Conservation (phyloP, 2,888 invertebrate species). For the Selenia dentaria region DNA sequence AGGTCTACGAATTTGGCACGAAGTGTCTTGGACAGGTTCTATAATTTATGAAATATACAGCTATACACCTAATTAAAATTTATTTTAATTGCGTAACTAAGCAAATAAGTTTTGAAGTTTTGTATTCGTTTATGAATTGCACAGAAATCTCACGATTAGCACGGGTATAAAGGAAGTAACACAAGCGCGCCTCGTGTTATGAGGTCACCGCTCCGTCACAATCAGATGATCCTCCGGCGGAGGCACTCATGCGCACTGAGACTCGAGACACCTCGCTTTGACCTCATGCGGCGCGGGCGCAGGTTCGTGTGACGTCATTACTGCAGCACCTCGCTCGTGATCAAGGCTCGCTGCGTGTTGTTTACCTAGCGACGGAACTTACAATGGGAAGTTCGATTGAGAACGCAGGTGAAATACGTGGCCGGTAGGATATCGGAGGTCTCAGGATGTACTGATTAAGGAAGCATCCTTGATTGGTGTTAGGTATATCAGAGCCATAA, state of each 20-base stretch:
- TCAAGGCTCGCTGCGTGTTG: conserved; percentile 5
- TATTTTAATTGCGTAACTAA: too few relatives aligned
- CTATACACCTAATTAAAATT: too few relatives aligned
- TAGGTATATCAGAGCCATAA: too few relatives aligned
- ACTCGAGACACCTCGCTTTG: conserved; percentile 10
- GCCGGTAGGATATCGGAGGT: conserved; percentile 13
- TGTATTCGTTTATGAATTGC: too few relatives aligned
- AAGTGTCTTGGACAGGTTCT: too few relatives aligned
- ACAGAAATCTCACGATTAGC: too few relatives aligned
- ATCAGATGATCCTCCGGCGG: conserved; percentile 19
- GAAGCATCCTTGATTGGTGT: too few relatives aligned
- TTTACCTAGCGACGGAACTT: conserved; percentile 17
- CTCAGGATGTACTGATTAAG: conserved; percentile 5
- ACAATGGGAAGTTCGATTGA: conserved; percentile 20
- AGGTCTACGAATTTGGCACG: too few relatives aligned
- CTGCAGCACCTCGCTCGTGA: conserved; percentile 10
- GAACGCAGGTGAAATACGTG: conserved; percentile 3
- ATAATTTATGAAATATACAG: too few relatives aligned
- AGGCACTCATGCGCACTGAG: conserved; percentile 12
- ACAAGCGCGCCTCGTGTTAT: conserved; percentile 19
- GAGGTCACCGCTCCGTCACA: conserved; percentile 41
- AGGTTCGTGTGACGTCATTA: conserved; percentile 25
- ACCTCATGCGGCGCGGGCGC: conserved; percentile 33
- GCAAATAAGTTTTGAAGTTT: too few relatives aligned
- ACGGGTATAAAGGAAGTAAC: conserved; percentile 10